Percentiles rank a stretch among this genome's conserved stretches.
These are phyloP conservation scores for Lymantria dispar DNA, from an alignment of 2,888 invertebrate species.

Conservation along the genomic window DNA sequence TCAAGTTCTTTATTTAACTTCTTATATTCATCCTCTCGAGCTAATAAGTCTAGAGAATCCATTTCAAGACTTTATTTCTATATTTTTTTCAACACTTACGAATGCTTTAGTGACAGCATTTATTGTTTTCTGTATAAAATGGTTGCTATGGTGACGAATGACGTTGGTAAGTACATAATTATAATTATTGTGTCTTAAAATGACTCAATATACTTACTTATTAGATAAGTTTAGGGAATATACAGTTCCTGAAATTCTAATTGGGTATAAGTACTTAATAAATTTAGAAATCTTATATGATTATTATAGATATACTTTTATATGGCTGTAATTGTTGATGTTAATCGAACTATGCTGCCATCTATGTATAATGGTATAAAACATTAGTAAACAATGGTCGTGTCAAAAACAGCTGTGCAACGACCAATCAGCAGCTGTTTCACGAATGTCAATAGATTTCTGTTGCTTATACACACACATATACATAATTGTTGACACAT, in stretches of 20 bases:
- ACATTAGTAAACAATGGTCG: slow-evolving; percentile 8
- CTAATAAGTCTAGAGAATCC: slow-evolving; percentile 66
- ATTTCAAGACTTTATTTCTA: slow-evolving; percentile 36
- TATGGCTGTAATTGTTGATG: slow-evolving; percentile 40
- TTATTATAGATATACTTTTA: not conserved
- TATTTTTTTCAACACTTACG: no score
- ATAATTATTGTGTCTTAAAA: slow-evolving; percentile 2
- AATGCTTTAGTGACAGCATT: no score
- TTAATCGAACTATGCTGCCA: slow-evolving; percentile 54
- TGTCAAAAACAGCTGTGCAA: slow-evolving; percentile 78
- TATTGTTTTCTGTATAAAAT: not conserved
- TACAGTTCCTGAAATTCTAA: not conserved
- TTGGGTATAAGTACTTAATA: not conserved
- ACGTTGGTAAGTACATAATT: no score
- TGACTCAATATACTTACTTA: slow-evolving; percentile 14
- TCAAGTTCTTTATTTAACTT: slow-evolving; percentile 72
- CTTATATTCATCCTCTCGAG: slow-evolving; percentile 72
- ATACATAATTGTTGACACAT: slow-evolving; percentile 59
- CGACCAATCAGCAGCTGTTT: slow-evolving; percentile 56
- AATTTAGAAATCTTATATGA: not conserved
- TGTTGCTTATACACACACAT: slow-evolving; percentile 52
- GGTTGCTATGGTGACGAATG: not conserved
- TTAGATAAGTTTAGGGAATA: not conserved
- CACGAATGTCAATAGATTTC: slow-evolving; percentile 60
- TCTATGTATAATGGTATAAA: slow-evolving; percentile 38